Base-by-base conservation (phyloP, 2,888 invertebrate genomes). In the Tanypteryx hageni region DNA sequence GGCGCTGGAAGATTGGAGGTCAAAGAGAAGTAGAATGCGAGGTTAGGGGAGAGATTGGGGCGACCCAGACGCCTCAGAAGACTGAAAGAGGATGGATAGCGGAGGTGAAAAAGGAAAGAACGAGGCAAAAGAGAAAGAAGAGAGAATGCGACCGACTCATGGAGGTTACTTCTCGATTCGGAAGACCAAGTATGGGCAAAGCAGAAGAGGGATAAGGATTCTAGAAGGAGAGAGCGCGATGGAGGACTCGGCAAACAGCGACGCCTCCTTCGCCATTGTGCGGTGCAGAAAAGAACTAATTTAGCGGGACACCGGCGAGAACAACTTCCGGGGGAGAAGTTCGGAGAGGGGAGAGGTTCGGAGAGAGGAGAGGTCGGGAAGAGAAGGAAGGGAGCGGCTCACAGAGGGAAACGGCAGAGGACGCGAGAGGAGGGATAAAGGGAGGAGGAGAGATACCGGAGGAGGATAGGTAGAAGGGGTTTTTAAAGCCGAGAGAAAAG, bases 281-380 rank as follows among this genome's bases (percentile, higher is more conserved):
- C 86, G 86, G 86, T 86, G 68, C 89, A 89, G 89, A 89, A 89
- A 89, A 64, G 89, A 89, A 89, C 61, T 89, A 89, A 89, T 89
- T 89, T 89, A 61, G 89, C 68, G 89, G 89, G 89, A 89, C 89
- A 89, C 89, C 89, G 64, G 61, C 58, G 89, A 89, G 89, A 89
- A 89, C 89, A 89, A 89, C 89, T 89, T 89, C 89, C 89, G 89
- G 89, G 64, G 61, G 89, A 31, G 31, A 64, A 44, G 83, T 18
- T n/a, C 22, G n/a, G n/a, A 4, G 76, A n/a, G 18, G 44, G 5
- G 76, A 14, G n/a, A 76, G 76, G 76, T 10, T 18, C 56, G 83
- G n/a, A n/a, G n/a, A n/a, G n/a, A n/a, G n/a, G n/a, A n/a, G 18
- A 27, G 56, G 56, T 89, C 89, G 64, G 89, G 89, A 64, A 31